Conservation (phyloP, 2,888 invertebrate genomes). For the Phyllotreta striolata region DNA sequence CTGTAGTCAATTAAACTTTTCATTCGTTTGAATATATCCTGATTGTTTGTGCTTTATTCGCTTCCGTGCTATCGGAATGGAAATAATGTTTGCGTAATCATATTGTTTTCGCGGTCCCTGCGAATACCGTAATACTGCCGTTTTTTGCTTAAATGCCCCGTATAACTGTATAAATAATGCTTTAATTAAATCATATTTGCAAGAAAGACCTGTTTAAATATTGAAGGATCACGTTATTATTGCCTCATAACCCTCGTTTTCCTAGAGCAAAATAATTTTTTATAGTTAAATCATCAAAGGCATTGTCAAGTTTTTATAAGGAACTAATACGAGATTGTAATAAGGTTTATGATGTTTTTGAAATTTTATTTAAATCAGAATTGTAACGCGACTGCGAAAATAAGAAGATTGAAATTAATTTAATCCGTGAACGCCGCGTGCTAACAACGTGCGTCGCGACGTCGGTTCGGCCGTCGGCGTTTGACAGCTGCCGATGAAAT, state of each 20-base stretch:
- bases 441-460: conserved; percentile 13
- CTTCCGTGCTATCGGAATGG: conserved; percentile 30
- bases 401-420: conserved; percentile 1
- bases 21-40: conserved; percentile 33
- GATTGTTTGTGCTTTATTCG: conserved; percentile 37
- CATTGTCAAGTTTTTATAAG: too few species aligned
- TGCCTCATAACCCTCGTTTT: too few species aligned
- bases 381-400: too few species aligned
- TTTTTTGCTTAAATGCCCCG: conserved; percentile 2
- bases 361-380: too few species aligned
- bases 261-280: too few species aligned
- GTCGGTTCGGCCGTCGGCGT: conserved; percentile 21
- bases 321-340: too few species aligned
- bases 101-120: conserved; percentile 31
- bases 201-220: too few species aligned
- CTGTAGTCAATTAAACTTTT: conserved; percentile 37
- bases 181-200: too few species aligned
- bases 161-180: too few species aligned
- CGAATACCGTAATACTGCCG: not conserved
- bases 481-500: conserved; percentile 43
- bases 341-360: too few species aligned
- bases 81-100: conserved; percentile 36
- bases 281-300: too few species aligned
- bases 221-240: too few species aligned
- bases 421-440: conserved; percentile 13